Evolutionary conservation across 1,140 invertebrate species (phyloP).

Genomic region (Rhyacophila brunnea): DNA sequence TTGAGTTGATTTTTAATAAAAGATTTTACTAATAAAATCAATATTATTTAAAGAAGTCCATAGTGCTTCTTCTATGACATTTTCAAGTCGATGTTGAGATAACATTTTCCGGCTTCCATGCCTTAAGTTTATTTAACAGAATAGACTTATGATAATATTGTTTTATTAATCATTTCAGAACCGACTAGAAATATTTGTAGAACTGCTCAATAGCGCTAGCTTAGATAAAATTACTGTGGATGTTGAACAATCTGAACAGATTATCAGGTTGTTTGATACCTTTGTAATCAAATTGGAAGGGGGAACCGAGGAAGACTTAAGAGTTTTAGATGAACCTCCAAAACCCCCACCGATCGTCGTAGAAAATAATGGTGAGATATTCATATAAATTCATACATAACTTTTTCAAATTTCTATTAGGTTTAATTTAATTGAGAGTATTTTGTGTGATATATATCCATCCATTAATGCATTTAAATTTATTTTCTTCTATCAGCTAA

Average conservation of each 20-base stretch:
- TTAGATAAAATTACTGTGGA: slow-evolving; percentile 83
- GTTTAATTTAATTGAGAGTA: too few relatives aligned
- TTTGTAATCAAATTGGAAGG: slow-evolving; percentile 97
- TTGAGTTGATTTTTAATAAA: too few relatives aligned
- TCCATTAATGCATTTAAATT: not conserved
- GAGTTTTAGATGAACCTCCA: slow-evolving; percentile 71
- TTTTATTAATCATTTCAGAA: slow-evolving; percentile 66
- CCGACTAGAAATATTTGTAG: slow-evolving; percentile 87
- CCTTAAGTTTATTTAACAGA: too few relatives aligned
- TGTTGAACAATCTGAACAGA: slow-evolving; percentile 79
- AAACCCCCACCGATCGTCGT: slow-evolving; percentile 33
- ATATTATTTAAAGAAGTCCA: too few relatives aligned
- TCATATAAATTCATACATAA: not conserved
- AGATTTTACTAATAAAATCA: too few relatives aligned
- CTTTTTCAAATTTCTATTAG: too few relatives aligned
- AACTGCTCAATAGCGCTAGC: slow-evolving; percentile 72
- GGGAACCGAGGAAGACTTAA: slow-evolving; percentile 92
- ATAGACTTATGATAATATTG: too few relatives aligned
- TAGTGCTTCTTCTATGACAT: too few relatives aligned
- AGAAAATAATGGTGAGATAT: slow-evolving; percentile 38
- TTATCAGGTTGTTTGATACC: slow-evolving; percentile 90
- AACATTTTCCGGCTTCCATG: too few relatives aligned
- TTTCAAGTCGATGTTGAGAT: too few relatives aligned
- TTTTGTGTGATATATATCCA: too few relatives aligned
- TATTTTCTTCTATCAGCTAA: slow-evolving; percentile 19